Percentiles rank a stretch among this genome's conserved stretches.
These are phyloP conservation scores for Frieseomelitta varia DNA, from an alignment of 1,140 invertebrate species.

Conservation along the genomic window DNA sequence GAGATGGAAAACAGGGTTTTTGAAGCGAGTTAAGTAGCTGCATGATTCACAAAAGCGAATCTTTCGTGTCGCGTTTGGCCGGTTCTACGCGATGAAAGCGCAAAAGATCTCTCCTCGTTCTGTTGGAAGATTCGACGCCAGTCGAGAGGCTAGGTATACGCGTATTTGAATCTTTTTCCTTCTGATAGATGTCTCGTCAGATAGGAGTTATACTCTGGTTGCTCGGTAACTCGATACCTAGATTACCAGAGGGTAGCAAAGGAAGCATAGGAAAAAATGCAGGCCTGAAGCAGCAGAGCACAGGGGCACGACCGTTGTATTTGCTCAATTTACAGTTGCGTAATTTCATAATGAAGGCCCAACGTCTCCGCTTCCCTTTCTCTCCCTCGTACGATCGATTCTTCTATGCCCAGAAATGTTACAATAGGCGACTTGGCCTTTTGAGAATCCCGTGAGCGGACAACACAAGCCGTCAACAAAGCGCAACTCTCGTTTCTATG, in stretches of 20 bases:
- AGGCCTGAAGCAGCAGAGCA: constrained; percentile 64
- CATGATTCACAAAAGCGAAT: not conserved
- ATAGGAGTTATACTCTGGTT: constrained; percentile 70
- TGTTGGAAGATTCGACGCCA: not conserved
- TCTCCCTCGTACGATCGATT: constrained; percentile 45
- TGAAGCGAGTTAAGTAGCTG: not conserved
- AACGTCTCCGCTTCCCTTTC: constrained; percentile 56
- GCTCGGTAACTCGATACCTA: constrained; percentile 72
- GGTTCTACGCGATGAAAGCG: not conserved
- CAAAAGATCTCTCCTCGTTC: not conserved
- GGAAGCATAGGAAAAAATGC: constrained; percentile 61
- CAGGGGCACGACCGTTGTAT: constrained; percentile 72
- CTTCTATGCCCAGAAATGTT: constrained; percentile 48
- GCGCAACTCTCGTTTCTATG: constrained; percentile 44
- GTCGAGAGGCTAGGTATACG: too few species aligned
- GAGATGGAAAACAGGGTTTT: too few species aligned
- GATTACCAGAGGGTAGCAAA: constrained; percentile 55
- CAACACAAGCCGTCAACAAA: constrained; percentile 57
- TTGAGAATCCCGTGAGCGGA: constrained; percentile 73
- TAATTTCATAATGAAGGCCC: constrained; percentile 78
- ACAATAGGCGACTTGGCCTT: constrained; percentile 66
- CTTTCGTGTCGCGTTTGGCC: not conserved
- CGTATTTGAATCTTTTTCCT: constrained; percentile 55
- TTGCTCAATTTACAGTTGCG: constrained; percentile 81
- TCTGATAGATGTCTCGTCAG: constrained; percentile 74